Evolutionary conservation across 2,797 vertebrate genomes (phyloP).

Genomic region (Danio tinwini): DNA sequence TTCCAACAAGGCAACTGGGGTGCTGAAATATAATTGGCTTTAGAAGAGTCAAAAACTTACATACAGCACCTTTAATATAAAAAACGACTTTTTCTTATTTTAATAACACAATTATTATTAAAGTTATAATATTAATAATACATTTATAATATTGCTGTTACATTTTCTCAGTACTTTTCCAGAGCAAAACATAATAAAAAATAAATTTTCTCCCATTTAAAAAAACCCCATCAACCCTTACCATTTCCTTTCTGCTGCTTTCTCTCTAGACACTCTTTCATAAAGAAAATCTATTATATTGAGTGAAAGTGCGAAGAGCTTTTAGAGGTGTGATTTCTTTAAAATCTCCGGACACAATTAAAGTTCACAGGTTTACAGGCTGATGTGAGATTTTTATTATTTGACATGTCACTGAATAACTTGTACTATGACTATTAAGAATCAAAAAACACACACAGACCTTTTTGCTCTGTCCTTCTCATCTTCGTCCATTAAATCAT

Average conservation of each 20-base stretch:
- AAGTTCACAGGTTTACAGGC: not conserved
- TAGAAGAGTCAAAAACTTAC: too few relatives aligned
- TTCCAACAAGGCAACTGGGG: too few relatives aligned
- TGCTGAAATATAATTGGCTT: too few relatives aligned
- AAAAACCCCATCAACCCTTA: not conserved
- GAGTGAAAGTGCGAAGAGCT: conserved; percentile 26
- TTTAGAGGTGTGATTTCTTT: conserved; percentile 25
- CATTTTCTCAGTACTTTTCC: too few relatives aligned
- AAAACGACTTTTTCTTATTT: not conserved
- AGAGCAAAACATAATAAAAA: not conserved
- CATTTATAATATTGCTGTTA: too few relatives aligned
- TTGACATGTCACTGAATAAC: not conserved
- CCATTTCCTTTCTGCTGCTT: not conserved
- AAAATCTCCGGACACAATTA: conserved; percentile 3
- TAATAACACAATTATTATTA: not conserved
- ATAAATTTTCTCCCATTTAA: not conserved
- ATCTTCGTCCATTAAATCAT: conserved; percentile 90
- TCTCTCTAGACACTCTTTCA: not conserved
- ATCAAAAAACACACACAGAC: conserved; percentile 65
- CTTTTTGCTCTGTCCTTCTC: conserved; percentile 87
- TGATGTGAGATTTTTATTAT: not conserved
- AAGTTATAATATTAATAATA: too few relatives aligned
- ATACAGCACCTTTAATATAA: not conserved
- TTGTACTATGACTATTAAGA: not conserved
- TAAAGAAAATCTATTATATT: not conserved